Conservation (phyloP, 30 jellyfish, hydroid and myxozoan genomes). For the Hydra vulgaris region DNA sequence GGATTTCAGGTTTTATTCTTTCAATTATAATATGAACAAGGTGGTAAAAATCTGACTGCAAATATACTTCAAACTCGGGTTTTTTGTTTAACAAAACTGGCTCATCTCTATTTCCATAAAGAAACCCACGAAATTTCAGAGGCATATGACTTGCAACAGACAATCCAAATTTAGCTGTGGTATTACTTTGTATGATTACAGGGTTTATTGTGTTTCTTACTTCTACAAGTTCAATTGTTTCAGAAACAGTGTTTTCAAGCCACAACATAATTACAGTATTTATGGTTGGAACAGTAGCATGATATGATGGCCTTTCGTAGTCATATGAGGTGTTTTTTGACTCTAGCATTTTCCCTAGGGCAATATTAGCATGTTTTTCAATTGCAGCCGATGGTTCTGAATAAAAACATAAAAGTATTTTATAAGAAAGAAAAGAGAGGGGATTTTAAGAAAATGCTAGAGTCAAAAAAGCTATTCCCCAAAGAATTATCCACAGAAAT, state of each 20-base stretch:
- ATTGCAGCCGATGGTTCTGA: conserved; percentile 11
- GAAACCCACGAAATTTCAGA: conserved; percentile 36
- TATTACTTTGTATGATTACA: conserved; percentile 54
- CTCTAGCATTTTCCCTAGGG: conserved; percentile 34
- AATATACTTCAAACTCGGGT: conserved; percentile 39
- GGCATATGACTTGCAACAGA: conserved; percentile 52
- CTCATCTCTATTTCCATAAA: conserved; percentile 41
- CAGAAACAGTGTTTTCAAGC: conserved; percentile 47
- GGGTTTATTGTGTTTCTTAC: conserved; percentile 50
- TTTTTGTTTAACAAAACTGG: conserved; percentile 41
- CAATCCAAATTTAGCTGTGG: conserved; percentile 52
- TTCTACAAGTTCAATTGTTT: conserved; percentile 68
- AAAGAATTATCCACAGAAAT: background rate
- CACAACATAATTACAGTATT: conserved; percentile 42
- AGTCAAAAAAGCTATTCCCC: conserved; percentile 13
- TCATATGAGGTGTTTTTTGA: background rate
- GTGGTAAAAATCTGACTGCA: conserved; percentile 49
- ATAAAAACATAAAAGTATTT: conserved; percentile 12
- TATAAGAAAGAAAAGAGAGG: background rate
- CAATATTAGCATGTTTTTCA: conserved; percentile 8
- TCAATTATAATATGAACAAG: conserved; percentile 49
- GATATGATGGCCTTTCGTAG: conserved; percentile 14
- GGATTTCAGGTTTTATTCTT: background rate
- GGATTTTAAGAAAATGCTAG: conserved; percentile 29
- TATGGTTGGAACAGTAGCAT: conserved; percentile 17